phyloP scores from a whole-genome alignment of 2,113 vertebrate species.

The Pseudopipra pipra region DNA sequence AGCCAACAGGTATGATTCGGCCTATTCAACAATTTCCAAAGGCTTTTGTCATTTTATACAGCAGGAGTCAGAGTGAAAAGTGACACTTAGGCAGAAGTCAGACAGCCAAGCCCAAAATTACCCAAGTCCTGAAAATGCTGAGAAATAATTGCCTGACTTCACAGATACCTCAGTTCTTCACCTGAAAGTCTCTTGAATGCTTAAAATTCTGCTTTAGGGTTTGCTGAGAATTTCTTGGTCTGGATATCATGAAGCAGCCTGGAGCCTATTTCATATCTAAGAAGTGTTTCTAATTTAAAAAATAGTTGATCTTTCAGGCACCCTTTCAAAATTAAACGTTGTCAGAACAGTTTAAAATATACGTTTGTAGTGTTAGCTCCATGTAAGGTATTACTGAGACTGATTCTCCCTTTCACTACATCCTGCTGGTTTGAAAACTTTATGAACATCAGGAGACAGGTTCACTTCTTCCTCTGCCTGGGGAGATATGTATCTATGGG shows the following conservation, averaged over 20 bases:
- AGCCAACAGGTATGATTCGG: not conserved
- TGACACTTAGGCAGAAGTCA: not conserved
- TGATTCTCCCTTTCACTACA: not conserved
- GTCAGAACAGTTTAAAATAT: not conserved
- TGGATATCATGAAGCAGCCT: not conserved
- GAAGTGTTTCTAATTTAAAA: not conserved
- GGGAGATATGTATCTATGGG: not conserved
- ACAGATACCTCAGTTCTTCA: not conserved
- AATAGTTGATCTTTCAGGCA: not conserved
- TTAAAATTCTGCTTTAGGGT: not conserved
- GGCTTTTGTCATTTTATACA: not conserved
- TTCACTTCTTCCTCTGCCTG: not conserved
- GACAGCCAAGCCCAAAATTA: not conserved
- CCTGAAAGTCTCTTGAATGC: not conserved
- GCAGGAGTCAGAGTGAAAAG: not conserved
- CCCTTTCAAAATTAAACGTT: not conserved
- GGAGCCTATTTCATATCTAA: not conserved
- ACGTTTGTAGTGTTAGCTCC: not conserved
- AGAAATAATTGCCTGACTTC: not conserved
- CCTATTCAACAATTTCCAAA: not conserved
- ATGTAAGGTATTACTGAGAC: not conserved
- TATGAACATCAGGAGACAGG: not conserved
- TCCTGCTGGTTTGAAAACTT: not conserved
- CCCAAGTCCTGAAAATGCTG: not conserved
- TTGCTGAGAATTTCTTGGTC: not conserved